These are phyloP conservation scores for Pteronotus mesoamericanus DNA, from an alignment of 2,797 vertebrate genomes.

Conservation along the genomic window DNA sequence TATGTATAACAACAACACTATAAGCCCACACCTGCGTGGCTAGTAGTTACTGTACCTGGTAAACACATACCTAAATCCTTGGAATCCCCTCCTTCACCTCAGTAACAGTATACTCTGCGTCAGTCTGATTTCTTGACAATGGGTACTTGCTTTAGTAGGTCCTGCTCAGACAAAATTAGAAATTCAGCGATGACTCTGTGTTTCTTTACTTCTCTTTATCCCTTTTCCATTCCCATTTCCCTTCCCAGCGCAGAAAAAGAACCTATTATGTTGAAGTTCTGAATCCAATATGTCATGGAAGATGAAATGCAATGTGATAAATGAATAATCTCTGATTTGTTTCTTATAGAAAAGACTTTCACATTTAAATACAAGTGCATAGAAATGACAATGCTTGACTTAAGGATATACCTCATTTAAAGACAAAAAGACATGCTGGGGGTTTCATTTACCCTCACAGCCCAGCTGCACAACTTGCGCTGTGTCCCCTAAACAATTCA, in stretches of 20 bases:
- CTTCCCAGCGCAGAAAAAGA: neutral
- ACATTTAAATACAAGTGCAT: neutral
- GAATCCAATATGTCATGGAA: neutral
- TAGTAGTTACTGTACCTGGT: neutral
- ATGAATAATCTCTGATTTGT: neutral
- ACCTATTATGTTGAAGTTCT: neutral
- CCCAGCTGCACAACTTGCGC: neutral
- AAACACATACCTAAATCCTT: neutral
- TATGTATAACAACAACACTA: neutral
- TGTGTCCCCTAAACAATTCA: neutral
- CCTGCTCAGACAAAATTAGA: neutral
- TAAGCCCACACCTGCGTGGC: neutral
- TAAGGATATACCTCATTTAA: neutral
- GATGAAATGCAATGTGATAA: neutral
- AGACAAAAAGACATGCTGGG: neutral
- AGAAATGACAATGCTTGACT: neutral
- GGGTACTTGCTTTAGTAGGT: neutral
- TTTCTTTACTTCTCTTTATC: neutral
- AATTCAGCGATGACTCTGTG: neutral
- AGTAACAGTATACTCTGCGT: neutral
- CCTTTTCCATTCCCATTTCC: neutral
- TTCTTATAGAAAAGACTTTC: neutral
- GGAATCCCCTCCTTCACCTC: neutral
- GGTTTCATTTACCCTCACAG: neutral
- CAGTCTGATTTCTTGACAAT: neutral